Evolutionary conservation across 2,888 invertebrate genomes (phyloP).

Genomic region (Pardosa pseudoannulata): DNA sequence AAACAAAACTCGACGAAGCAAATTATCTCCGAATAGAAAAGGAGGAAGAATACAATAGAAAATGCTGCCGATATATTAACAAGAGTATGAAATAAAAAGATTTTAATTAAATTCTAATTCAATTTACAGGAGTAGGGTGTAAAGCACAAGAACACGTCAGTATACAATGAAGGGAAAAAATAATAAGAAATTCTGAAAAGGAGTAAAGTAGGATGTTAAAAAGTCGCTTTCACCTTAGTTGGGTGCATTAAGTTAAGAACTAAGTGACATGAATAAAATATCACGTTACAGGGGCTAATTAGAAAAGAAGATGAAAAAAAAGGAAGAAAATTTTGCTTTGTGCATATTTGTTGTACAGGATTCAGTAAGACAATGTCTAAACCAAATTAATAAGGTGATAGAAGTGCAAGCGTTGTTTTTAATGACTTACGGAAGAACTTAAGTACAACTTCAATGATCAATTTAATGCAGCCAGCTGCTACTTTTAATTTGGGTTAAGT

Average conservation of each 20-base stretch:
- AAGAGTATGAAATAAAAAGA: constrained; percentile 25
- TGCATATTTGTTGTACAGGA: no score
- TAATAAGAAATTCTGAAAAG: constrained; percentile 58
- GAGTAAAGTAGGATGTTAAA: constrained; percentile 22
- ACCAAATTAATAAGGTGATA: no score
- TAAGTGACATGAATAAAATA: constrained; percentile 68
- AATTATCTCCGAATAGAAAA: constrained; percentile 1
- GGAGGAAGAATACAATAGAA: constrained; percentile 36
- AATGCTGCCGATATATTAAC: no score
- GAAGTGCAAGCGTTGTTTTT: no score
- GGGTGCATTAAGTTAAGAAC: constrained; percentile 64
- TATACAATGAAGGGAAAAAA: constrained; percentile 40
- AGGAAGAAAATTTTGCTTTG: no score
- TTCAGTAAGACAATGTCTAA: no score
- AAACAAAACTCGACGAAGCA: not conserved
- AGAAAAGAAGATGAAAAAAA: constrained; percentile 14
- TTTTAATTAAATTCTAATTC: constrained; percentile 58
- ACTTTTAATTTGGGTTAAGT: no score
- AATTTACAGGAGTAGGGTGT: constrained; percentile 15
- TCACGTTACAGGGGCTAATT: constrained; percentile 40
- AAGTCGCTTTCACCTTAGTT: constrained; percentile 64
- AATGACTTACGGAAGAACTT: no score
- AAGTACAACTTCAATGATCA: no score
- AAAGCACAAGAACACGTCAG: constrained; percentile 11
- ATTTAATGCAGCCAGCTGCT: no score